These are phyloP conservation scores for Arothron firmamentum DNA, from an alignment of 2,113 vertebrate genomes.

Conservation along the genomic window DNA sequence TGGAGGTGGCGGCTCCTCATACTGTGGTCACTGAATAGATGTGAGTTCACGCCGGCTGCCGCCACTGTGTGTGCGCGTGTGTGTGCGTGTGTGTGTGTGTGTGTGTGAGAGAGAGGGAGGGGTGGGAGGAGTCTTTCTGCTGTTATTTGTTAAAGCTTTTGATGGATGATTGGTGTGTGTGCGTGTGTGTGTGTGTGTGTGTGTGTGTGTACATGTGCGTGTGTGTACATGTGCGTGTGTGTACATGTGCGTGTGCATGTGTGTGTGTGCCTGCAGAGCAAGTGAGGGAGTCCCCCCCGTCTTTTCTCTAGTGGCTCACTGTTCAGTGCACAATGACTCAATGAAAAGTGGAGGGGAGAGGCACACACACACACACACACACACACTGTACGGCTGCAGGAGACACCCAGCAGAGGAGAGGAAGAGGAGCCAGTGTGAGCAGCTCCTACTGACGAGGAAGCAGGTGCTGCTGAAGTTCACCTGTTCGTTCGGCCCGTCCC, in stretches of 20 bases:
- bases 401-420: slow-evolving; percentile 41
- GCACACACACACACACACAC: slow-evolving; percentile 34
- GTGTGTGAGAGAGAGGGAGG: slow-evolving; percentile 21
- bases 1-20: slow-evolving; percentile 44
- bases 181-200: slow-evolving; percentile 20
- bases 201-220: too few relatives aligned
- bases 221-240: too few relatives aligned
- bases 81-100: slow-evolving; percentile 31
- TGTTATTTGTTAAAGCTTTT: slow-evolving; percentile 78
- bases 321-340: slow-evolving; percentile 70
- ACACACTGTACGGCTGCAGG: slow-evolving; percentile 53
- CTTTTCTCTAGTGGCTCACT: slow-evolving; percentile 56
- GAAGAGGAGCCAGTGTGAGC: slow-evolving; percentile 31
- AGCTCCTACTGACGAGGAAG: slow-evolving; percentile 34
- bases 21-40: slow-evolving; percentile 59
- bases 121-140: slow-evolving; percentile 70
- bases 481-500: slow-evolving; percentile 10
- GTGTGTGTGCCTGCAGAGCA: slow-evolving; percentile 41
- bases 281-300: slow-evolving; percentile 59
- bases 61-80: slow-evolving; percentile 25
- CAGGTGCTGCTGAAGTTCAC: slow-evolving; percentile 45
- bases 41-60: slow-evolving; percentile 57
- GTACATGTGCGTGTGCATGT: too few relatives aligned
- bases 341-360: slow-evolving; percentile 71
- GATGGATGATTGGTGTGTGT: slow-evolving; percentile 79